phyloP scores from a whole-genome alignment of 2,113 vertebrate genomes.

The Rhegmatorhina hoffmannsi region DNA sequence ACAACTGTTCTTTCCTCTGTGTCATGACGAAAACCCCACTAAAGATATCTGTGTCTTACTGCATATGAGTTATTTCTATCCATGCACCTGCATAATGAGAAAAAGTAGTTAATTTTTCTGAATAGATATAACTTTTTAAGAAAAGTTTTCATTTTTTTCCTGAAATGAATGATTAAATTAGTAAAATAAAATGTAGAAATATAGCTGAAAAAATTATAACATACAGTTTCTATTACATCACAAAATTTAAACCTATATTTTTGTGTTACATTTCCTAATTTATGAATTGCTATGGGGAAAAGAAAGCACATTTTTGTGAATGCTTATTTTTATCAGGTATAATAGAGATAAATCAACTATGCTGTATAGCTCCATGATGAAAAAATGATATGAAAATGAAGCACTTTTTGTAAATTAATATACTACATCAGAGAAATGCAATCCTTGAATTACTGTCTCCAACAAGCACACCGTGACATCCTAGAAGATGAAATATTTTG shows the following conservation, averaged over 20 bases:
- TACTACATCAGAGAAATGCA: neutral
- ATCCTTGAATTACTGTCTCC: neutral
- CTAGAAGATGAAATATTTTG: neutral
- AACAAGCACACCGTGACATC: neutral
- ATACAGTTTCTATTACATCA: neutral
- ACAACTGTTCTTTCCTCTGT: neutral
- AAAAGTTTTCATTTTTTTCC: neutral
- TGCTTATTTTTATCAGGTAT: neutral
- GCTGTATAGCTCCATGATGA: neutral
- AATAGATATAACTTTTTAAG: neutral
- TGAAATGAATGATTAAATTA: neutral
- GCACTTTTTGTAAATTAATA: neutral
- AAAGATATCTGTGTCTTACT: neutral
- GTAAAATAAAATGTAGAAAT: neutral
- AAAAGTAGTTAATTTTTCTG: neutral
- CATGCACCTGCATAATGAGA: neutral
- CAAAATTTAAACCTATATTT: neutral
- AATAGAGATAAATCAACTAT: neutral
- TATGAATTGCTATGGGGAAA: neutral
- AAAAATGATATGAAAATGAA: neutral
- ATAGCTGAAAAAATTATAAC: neutral
- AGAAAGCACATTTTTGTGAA: neutral
- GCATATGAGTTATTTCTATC: neutral
- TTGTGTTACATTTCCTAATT: neutral
- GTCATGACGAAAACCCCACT: neutral